A percentile compares a stretch with the other conserved stretches of the same genome.
phyloP scores from a whole-genome alignment of 2,888 invertebrate genomes.

The Mechanitis mazaeus region DNA sequence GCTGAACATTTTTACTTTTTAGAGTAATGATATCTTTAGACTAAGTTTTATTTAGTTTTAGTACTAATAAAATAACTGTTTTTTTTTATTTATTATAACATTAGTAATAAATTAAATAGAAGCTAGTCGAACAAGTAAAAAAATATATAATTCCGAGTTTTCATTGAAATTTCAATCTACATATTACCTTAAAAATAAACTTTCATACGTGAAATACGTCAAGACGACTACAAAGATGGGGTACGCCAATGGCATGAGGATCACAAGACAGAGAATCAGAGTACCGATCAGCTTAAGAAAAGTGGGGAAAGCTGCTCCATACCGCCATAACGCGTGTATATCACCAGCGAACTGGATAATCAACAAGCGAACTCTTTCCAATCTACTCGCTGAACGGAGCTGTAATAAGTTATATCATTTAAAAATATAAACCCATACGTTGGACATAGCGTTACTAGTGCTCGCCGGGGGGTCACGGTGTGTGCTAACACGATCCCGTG shows the following conservation, averaged over 20 bases:
- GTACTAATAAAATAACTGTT: too few species aligned
- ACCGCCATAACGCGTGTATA: conserved; percentile 60
- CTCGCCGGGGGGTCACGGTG: too few species aligned
- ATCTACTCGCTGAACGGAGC: conserved; percentile 55
- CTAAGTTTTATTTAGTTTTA: too few species aligned
- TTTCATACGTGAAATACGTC: conserved; percentile 61
- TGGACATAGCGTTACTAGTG: too few species aligned
- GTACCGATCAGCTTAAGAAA: conserved; percentile 68
- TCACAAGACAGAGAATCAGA: conserved; percentile 55
- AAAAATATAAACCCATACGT: neutral
- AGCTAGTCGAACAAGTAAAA: too few species aligned
- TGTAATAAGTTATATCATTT: conserved; percentile 22
- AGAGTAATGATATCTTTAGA: neutral
- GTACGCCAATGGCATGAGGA: conserved; percentile 60
- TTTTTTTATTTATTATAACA: too few species aligned
- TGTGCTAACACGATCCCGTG: too few species aligned
- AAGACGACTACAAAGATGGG: conserved; percentile 52
- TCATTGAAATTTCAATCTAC: too few species aligned
- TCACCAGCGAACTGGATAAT: conserved; percentile 57
- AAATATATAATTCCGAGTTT: too few species aligned
- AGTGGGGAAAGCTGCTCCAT: conserved; percentile 70
- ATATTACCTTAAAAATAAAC: conserved; percentile 57
- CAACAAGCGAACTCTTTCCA: conserved; percentile 52
- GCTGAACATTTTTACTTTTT: neutral
- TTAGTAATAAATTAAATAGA: too few species aligned